Percentiles rank a stretch among this genome's conserved stretches.
Evolutionary conservation across 2,888 invertebrate genomes (phyloP).

Genomic region (Torymus texanus): DNA sequence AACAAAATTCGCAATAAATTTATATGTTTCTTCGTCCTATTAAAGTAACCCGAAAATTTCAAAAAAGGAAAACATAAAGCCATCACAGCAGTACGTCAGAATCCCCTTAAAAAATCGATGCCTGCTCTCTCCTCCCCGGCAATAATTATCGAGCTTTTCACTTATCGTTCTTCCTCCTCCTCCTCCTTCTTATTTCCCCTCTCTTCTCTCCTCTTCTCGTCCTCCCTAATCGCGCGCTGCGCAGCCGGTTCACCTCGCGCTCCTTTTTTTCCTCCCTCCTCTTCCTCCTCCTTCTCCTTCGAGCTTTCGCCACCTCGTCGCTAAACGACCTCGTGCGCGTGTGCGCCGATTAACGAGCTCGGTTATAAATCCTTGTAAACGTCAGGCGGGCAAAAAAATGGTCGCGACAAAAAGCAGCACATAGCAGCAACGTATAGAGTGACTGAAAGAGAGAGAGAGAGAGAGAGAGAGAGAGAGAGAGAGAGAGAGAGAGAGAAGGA

Average conservation of each 20-base stretch:
- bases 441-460: constrained; percentile 29
- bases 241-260: background rate
- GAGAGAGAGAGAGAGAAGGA: constrained; percentile 26
- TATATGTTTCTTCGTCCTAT: too few species aligned
- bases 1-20: too few species aligned
- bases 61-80: too few species aligned
- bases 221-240: constrained; percentile 1
- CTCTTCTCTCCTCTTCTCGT: background rate
- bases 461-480: too few species aligned
- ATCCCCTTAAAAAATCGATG: background rate
- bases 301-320: constrained; percentile 40
- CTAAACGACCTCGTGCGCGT: constrained; percentile 27
- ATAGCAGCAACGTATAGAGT: too few species aligned
- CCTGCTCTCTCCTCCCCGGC: background rate
- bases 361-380: constrained; percentile 55
- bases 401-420: constrained; percentile 16
- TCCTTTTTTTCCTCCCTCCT: background rate
- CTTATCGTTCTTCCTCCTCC: background rate
- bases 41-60: too few species aligned
- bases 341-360: constrained; percentile 53
- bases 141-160: constrained; percentile 40
- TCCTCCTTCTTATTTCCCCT: background rate
- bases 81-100: too few species aligned
- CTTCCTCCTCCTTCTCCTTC: background rate
- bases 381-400: constrained; percentile 29